phyloP scores from a whole-genome alignment of 53 echinoderm and acorn worm species.

The Pentamera pediparva region DNA sequence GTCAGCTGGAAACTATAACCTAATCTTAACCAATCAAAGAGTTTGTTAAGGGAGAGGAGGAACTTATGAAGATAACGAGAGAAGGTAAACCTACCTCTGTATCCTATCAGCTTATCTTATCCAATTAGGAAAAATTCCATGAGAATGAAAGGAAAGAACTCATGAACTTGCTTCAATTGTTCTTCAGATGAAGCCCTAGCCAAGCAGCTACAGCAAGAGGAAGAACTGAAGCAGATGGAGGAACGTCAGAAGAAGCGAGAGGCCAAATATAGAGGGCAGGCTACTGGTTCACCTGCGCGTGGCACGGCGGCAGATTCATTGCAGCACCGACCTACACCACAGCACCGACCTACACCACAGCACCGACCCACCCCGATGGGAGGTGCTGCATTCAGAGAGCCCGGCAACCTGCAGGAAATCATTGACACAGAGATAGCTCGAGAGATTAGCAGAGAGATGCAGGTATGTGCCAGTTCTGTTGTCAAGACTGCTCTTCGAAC shows the following conservation, averaged over 20 bases:
- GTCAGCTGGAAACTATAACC: too few relatives aligned
- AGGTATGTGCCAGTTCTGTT: slow-evolving; percentile 23
- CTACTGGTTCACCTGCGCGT: too few relatives aligned
- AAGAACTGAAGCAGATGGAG: slow-evolving; percentile 48
- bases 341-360: not conserved
- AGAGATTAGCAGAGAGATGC: slow-evolving; percentile 47
- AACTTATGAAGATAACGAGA: slow-evolving; percentile 61
- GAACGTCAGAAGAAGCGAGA: slow-evolving; percentile 25
- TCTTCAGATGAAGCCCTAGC: slow-evolving; percentile 76
- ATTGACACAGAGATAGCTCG: slow-evolving; percentile 56
- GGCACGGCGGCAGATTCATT: too few relatives aligned
- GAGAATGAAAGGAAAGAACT: not conserved
- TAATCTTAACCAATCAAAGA: too few relatives aligned
- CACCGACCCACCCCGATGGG: not conserved
- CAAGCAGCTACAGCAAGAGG: slow-evolving; percentile 67
- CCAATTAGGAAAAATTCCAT: not conserved
- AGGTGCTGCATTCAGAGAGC: not conserved
- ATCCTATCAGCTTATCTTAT: too few relatives aligned
- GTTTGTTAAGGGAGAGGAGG: slow-evolving; percentile 56
- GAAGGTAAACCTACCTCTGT: too few relatives aligned
- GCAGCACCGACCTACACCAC: too few relatives aligned
- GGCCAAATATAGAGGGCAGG: too few relatives aligned
- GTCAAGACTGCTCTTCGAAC: not conserved
- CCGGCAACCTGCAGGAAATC: slow-evolving; percentile 32
- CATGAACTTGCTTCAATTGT: not conserved